Evolutionary conservation across 2,888 invertebrate genomes (phyloP).

Genomic region (Leptura quadrifasciata): DNA sequence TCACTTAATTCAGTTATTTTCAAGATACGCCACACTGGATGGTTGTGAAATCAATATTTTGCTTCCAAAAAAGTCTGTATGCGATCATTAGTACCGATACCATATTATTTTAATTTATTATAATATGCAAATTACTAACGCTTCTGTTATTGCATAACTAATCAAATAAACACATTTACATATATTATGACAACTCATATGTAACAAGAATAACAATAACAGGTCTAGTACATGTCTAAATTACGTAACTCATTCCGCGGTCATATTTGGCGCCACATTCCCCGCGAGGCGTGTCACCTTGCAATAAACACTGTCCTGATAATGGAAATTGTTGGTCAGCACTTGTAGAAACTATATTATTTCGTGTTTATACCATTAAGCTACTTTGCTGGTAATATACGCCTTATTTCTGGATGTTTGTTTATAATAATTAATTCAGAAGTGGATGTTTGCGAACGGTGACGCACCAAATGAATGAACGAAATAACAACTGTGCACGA

Average conservation of each 20-base stretch:
- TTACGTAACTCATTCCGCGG: slow-evolving; percentile 22
- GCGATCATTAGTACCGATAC: too few species aligned
- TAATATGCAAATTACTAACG: neutral
- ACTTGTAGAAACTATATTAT: slow-evolving; percentile 9
- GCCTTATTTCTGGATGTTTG: slow-evolving; percentile 8
- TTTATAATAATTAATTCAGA: slow-evolving; percentile 12
- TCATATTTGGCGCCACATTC: slow-evolving; percentile 39
- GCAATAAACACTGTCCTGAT: slow-evolving; percentile 35
- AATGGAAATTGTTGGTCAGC: slow-evolving; percentile 41
- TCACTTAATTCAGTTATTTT: too few species aligned
- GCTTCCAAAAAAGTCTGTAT: too few species aligned
- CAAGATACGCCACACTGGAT: too few species aligned
- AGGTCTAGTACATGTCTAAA: slow-evolving; percentile 32
- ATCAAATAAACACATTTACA: neutral
- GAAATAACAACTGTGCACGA: slow-evolving; percentile 21
- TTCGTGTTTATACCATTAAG: slow-evolving; percentile 19
- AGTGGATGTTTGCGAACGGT: slow-evolving; percentile 8
- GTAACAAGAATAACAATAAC: neutral
- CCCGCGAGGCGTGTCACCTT: slow-evolving; percentile 37
- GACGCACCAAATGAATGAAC: slow-evolving; percentile 23
- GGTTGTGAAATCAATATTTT: too few species aligned
- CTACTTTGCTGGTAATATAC: slow-evolving; percentile 5
- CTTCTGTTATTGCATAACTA: neutral
- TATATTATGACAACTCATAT: neutral
- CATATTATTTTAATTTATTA: too few species aligned